Base-by-base conservation (phyloP, 2,888 invertebrate species). In the Ptycholaimellus sp. region DNA sequence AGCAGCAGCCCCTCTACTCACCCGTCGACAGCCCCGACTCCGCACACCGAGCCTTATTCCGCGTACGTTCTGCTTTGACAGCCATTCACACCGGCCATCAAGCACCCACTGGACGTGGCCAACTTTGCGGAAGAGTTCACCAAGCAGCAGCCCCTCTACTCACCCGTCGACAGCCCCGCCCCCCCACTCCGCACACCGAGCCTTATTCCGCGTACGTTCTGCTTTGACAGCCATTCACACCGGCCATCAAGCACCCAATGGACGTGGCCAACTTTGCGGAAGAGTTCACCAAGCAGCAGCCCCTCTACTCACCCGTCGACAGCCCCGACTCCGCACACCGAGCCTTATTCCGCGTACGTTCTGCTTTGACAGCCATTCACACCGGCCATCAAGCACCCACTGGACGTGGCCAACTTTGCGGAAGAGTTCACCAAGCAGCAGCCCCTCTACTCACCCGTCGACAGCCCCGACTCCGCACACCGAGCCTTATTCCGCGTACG, bases 101-200 rank as follows among this genome's bases (percentile, higher is more conserved):
- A 70, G 35, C 62, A 75, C 33, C 45, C 60, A 82, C 68, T 81
- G 43, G 90, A 93, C 63, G 81, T 82, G 13, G 79, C 80, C 55
- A 87, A 93, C 68, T 93, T 93, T 62, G 78, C 85, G 31, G 80
- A 80, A 45, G 90, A 93, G 64, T 93, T 93, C 63, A 93, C 90
- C 0, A 72, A 73, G 51, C 78, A 83, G 73, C 70, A 73, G 35
- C 76, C 83, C 6, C 74, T 78, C 0, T 85, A 87, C 62, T 82
- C 83, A 4, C 85, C 85, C 0, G 80, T 81, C 16, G 73, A 78
- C 42, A 72, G 77, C 38, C 85, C 85, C 28, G 32, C n/a, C n/a
- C n/a, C n/a, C n/a, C n/a, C n/a, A 33, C 6, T 72, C 73, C 30
- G 73, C 42, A 49, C 34, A 42, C 48, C 2, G 43, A 18, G 45